Evolutionary conservation across 2,888 invertebrate genomes (phyloP).

Genomic region (Luffia ferchaultella): DNA sequence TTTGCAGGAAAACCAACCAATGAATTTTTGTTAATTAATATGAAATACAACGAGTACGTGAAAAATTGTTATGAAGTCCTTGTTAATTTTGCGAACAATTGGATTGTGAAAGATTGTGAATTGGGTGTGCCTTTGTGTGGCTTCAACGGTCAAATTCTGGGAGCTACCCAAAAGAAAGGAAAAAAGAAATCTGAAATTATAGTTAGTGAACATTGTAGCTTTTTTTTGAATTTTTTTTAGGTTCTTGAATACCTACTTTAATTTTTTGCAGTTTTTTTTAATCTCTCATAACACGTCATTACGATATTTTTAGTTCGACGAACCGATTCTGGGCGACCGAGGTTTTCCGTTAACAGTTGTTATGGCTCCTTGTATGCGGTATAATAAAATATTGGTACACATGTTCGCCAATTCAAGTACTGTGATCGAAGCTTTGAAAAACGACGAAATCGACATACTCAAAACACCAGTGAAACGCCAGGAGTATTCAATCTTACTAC

Average conservation of each 20-base stretch:
- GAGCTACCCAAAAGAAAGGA: slow-evolving; percentile 34
- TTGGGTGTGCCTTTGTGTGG: slow-evolving; percentile 35
- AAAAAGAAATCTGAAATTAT: slow-evolving; percentile 44
- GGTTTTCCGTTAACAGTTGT: slow-evolving; percentile 49
- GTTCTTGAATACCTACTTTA: too few species aligned
- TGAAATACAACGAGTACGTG: slow-evolving; percentile 42
- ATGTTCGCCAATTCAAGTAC: slow-evolving; percentile 30
- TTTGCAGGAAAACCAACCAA: slow-evolving; percentile 32
- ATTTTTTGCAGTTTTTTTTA: background rate
- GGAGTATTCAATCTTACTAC: slow-evolving; percentile 41
- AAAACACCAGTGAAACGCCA: slow-evolving; percentile 28
- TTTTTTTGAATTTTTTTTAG: too few species aligned
- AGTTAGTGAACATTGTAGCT: background rate
- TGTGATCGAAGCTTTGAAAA: slow-evolving; percentile 30
- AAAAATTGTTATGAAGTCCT: slow-evolving; percentile 42
- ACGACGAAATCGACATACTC: slow-evolving; percentile 30
- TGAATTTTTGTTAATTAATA: slow-evolving; percentile 36
- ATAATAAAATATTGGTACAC: slow-evolving; percentile 33
- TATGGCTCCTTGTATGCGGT: slow-evolving; percentile 35
- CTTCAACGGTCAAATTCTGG: slow-evolving; percentile 39
- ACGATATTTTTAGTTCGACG: background rate
- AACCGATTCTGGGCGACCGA: slow-evolving; percentile 30
- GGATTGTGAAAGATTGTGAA: slow-evolving; percentile 41
- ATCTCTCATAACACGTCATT: background rate
- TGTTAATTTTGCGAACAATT: slow-evolving; percentile 46